Conservation (phyloP, 2,888 invertebrate genomes). For the Pollenia amentaria region DNA sequence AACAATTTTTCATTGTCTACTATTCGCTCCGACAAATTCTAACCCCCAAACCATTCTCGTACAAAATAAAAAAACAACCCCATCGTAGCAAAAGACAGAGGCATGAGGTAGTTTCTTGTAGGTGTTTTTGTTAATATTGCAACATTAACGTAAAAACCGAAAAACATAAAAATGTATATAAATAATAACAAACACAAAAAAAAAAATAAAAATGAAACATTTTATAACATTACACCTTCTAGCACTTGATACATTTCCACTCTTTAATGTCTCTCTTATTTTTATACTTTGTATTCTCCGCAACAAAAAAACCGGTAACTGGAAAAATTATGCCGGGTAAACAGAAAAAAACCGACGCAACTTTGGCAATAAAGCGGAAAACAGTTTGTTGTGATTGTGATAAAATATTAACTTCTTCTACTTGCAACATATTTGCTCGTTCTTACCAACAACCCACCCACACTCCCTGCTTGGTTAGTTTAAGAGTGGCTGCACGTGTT, state of each 20-base stretch:
- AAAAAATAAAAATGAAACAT: constrained; percentile 35
- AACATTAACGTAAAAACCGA: constrained; percentile 21
- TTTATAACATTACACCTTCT: constrained; percentile 64
- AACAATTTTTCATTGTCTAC: constrained; percentile 68
- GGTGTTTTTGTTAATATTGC: constrained; percentile 26
- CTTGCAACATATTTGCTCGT: not conserved
- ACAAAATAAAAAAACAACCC: constrained; percentile 36
- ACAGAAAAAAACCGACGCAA: constrained; percentile 13
- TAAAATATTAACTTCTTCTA: constrained; percentile 53
- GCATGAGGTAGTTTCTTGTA: too few relatives aligned
- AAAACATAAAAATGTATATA: not conserved
- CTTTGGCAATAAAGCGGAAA: constrained; percentile 64
- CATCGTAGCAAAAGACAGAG: not conserved
- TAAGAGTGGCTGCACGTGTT: constrained; percentile 57
- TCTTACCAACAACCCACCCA: not conserved
- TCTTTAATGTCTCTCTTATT: constrained; percentile 24
- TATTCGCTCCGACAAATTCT: constrained; percentile 21
- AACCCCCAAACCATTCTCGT: constrained; percentile 11
- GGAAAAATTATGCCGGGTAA: constrained; percentile 12
- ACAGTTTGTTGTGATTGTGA: constrained; percentile 56
- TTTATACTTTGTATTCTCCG: constrained; percentile 8
- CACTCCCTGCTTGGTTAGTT: not conserved
- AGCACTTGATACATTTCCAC: constrained; percentile 20
- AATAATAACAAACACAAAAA: constrained; percentile 19
- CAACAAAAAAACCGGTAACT: constrained; percentile 28